Evolutionary conservation across 2,888 invertebrate species (phyloP), one percentile per base, ranked within the genome.

Genomic region (Cryptocheilus praepositus): DNA sequence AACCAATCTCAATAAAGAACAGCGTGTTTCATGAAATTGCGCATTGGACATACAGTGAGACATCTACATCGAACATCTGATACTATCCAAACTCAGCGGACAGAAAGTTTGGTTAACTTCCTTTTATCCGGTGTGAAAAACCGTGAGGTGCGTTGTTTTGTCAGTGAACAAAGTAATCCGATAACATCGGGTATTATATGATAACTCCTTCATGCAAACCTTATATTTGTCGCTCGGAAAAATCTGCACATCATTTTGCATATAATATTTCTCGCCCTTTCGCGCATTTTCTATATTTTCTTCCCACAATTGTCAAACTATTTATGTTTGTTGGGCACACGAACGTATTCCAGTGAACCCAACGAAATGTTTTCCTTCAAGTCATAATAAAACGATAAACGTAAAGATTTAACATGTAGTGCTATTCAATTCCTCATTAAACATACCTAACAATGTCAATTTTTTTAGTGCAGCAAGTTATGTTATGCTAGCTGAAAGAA

Each of bases 111-210:
- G 49, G 49, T 49, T 49, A 49, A 49, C 74, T 77, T 85, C 80
- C 81, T 82, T 85, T 85, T 82, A 81, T 81, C 74, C 80, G 84
- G 82, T 81, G 76, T 61, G 76, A 71, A 74, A 77, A 80, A 67
- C 80, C 80, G 83, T 74, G 74, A 86, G 86, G 85, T 87, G 77
- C 70, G 80, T 77, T 36, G 67, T 58, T 55, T 73, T 68, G 54
- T 61, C 63, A 76, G 66, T 56, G 28, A 53, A 28, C 52, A 76
- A 74, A 76, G 61, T 83, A 85, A 86, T 86, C 86, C 70, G 64
- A 60, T 73, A 83, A 81, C 85, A 86, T 86, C 87, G 69, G 57
- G 70, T 74, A 77, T 80, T 73, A 43, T 62, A 62, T 58, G 57
- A 70, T 73, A 76, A 74, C 66, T 68, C 22, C 3, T 49, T 11